These are phyloP conservation scores for Monoplex corrugatus DNA, from an alignment of 2,888 invertebrate genomes.

Conservation along the genomic window DNA sequence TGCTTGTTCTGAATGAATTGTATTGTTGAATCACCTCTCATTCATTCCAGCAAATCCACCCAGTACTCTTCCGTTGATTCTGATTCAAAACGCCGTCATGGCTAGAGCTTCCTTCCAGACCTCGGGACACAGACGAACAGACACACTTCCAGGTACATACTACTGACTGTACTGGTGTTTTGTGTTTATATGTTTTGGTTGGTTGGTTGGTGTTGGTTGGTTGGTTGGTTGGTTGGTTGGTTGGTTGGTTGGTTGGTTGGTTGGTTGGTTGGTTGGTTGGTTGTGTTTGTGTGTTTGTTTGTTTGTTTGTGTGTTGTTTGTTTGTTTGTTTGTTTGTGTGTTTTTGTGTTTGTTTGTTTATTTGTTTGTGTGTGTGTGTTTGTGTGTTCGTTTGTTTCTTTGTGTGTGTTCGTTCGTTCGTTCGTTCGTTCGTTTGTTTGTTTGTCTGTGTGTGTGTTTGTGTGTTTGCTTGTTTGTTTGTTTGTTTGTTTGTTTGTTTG, in stretches of 20 bases:
- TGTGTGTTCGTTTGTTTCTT: not conserved
- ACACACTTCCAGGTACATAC: not conserved
- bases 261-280: not conserved
- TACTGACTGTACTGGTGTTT: not conserved
- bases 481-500: no score
- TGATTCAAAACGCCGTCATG: not conserved
- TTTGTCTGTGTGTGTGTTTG: not conserved
- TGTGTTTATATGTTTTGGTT: no score
- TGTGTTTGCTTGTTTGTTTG: no score
- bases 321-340: not conserved
- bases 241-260: not conserved
- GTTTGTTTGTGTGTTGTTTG: not conserved
- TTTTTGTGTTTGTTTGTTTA: no score
- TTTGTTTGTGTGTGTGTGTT: not conserved
- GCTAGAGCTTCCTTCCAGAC: no score
- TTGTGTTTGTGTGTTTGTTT: not conserved
- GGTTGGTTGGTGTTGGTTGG: not conserved
- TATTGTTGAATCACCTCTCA: no score
- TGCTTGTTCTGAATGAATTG: no score
- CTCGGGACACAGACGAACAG: not conserved
- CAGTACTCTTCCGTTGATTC: not conserved
- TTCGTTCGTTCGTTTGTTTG: not conserved
- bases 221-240: not conserved
- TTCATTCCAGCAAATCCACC: not conserved
- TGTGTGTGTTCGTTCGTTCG: not conserved